Evolutionary conservation across 2,888 invertebrate genomes (phyloP).

Genomic region (Monochamus alternatus): DNA sequence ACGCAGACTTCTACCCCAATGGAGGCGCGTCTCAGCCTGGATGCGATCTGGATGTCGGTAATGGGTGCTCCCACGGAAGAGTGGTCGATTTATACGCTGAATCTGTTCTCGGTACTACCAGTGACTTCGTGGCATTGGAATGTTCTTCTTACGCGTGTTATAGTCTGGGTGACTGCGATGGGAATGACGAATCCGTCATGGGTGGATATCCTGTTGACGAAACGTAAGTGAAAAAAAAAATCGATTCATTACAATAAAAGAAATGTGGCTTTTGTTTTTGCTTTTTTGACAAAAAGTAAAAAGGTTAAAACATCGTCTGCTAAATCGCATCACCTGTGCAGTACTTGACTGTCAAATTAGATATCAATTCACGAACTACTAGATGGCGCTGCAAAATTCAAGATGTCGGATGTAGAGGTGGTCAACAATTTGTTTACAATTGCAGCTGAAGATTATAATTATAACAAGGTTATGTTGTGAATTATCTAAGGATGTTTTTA

Average conservation of each 20-base stretch:
- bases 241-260: neutral
- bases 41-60: conserved; percentile 62
- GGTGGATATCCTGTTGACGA: conserved; percentile 46
- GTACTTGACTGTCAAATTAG: too few species aligned
- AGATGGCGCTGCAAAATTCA: too few species aligned
- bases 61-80: conserved; percentile 70
- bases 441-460: too few species aligned
- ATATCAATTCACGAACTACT: too few species aligned
- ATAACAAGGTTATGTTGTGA: too few species aligned
- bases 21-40: conserved; percentile 66
- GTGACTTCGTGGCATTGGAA: neutral
- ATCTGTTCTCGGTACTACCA: conserved; percentile 27
- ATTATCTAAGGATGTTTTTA: too few species aligned
- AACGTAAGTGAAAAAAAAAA: conserved; percentile 15
- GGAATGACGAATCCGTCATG: conserved; percentile 45
- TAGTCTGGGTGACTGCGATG: conserved; percentile 42
- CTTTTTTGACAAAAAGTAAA: too few species aligned
- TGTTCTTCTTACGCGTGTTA: conserved; percentile 46
- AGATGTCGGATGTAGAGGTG: too few species aligned
- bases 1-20: conserved; percentile 66
- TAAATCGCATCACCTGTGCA: too few species aligned
- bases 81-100: conserved; percentile 70
- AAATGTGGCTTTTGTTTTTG: too few species aligned
- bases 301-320: too few species aligned
- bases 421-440: too few species aligned